These are phyloP conservation scores for Microchrysa polita DNA, from an alignment of 2,888 invertebrate genomes.

Conservation along the genomic window DNA sequence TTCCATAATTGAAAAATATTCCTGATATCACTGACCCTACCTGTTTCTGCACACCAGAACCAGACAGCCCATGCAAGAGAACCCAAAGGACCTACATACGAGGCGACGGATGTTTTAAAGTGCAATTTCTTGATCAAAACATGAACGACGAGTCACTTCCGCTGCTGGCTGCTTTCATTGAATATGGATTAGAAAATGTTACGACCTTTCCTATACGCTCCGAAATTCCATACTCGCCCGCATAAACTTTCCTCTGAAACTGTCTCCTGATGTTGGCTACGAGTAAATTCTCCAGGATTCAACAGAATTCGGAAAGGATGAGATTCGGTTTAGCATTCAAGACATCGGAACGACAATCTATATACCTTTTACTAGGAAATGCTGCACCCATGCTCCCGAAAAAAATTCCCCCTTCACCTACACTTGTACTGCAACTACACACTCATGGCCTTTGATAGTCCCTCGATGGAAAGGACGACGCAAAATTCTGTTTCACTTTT, in stretches of 20 bases:
- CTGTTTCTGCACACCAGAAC: too few relatives aligned
- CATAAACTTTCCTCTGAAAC: not conserved
- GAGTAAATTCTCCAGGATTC: not conserved
- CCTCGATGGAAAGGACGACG: not conserved
- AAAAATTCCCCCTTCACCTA: not conserved
- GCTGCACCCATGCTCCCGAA: not conserved
- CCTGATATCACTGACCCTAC: too few relatives aligned
- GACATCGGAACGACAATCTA: not conserved
- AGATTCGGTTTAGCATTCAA: not conserved
- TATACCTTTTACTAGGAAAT: not conserved
- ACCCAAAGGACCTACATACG: too few relatives aligned
- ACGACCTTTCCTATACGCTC: not conserved
- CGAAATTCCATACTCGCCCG: not conserved
- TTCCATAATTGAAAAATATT: too few relatives aligned
- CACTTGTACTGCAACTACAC: too few relatives aligned
- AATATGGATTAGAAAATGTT: conserved; percentile 24
- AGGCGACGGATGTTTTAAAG: not conserved
- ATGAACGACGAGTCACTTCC: not conserved
- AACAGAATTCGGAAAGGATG: not conserved
- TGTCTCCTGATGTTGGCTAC: not conserved
- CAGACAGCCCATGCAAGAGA: too few relatives aligned
- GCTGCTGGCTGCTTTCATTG: conserved; percentile 13
- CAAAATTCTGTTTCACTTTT: conserved; percentile 13
- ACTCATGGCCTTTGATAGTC: too few relatives aligned
- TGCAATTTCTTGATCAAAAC: conserved; percentile 2